These are phyloP conservation scores for Drosophila albomicans DNA, from an alignment of 1,140 invertebrate genomes.

Conservation along the genomic window DNA sequence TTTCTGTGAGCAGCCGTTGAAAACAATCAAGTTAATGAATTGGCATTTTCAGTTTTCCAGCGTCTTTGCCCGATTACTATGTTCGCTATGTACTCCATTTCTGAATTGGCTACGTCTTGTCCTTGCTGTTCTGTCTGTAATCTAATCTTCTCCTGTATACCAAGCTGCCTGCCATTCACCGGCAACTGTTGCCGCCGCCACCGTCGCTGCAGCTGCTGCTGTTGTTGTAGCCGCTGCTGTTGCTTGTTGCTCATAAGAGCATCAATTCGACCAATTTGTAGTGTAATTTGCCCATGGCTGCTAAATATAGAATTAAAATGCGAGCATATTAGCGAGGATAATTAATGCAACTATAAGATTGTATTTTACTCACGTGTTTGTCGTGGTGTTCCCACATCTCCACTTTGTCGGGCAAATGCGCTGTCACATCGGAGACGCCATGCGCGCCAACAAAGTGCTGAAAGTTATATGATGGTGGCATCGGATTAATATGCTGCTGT, in stretches of 20 bases:
- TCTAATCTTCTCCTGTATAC: constrained; percentile 17
- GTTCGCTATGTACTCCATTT: constrained; percentile 22
- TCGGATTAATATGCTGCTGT: constrained; percentile 73
- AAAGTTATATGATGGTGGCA: constrained; percentile 73
- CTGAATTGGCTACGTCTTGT: constrained; percentile 24
- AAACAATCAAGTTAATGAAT: constrained; percentile 51
- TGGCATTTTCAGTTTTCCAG: constrained; percentile 46
- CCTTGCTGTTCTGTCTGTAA: constrained; percentile 5
- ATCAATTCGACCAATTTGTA: constrained; percentile 83
- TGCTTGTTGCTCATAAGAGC: constrained; percentile 33
- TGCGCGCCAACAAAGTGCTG: constrained; percentile 75
- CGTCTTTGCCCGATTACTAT: constrained; percentile 10
- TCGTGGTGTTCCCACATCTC: constrained; percentile 84
- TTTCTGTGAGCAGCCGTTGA: constrained; percentile 38
- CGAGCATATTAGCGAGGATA: background rate
- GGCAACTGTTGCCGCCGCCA: background rate
- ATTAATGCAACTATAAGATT: background rate
- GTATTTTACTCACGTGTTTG: constrained; percentile 73
- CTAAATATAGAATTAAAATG: constrained; percentile 20
- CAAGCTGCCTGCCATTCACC: constrained; percentile 14
- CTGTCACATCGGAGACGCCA: constrained; percentile 59
- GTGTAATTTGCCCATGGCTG: constrained; percentile 78
- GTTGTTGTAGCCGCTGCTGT: constrained; percentile 20
- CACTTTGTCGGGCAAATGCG: constrained; percentile 77
- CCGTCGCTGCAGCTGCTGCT: constrained; percentile 13